A percentile compares a stretch with the other conserved stretches of the same genome.
Evolutionary conservation across 2,113 vertebrate genomes (phyloP).

Genomic region (Myanophis thanlyinensis): DNA sequence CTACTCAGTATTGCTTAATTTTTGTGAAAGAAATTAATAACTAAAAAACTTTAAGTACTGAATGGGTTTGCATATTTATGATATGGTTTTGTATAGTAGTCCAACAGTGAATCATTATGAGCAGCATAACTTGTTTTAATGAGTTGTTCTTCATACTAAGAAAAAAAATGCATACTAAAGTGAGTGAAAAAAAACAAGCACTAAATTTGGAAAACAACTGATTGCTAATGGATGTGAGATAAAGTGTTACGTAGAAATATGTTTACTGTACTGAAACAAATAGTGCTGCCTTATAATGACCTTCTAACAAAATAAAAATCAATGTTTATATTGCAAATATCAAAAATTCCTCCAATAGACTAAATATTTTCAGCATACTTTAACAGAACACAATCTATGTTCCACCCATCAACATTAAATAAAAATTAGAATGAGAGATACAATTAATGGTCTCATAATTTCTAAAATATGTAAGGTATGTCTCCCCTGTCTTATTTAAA

Average conservation of each 20-base stretch:
- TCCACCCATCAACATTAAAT: conserved; percentile 10
- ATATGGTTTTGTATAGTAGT: neutral
- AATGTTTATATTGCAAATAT: conserved; percentile 2
- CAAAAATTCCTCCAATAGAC: neutral
- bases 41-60: neutral
- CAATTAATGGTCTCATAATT: conserved; percentile 24
- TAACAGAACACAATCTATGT: neutral
- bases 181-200: conserved; percentile 40
- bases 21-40: neutral
- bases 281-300: conserved; percentile 44
- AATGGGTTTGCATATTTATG: neutral
- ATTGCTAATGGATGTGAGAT: conserved; percentile 39
- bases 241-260: neutral
- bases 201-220: conserved; percentile 17
- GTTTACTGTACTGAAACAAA: conserved; percentile 23
- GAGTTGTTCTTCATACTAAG: conserved; percentile 38
- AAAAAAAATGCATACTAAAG: conserved; percentile 44
- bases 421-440: conserved; percentile 24
- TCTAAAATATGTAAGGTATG: conserved; percentile 14
- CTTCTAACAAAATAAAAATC: conserved; percentile 45
- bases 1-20: neutral
- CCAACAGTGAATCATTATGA: conserved; percentile 23
- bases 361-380: conserved; percentile 18
- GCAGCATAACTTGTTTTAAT: conserved; percentile 47
- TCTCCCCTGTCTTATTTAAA: conserved; percentile 19